phyloP scores from a whole-genome alignment of 2,113 vertebrate genomes.

The Ptilonorhynchus violaceus region DNA sequence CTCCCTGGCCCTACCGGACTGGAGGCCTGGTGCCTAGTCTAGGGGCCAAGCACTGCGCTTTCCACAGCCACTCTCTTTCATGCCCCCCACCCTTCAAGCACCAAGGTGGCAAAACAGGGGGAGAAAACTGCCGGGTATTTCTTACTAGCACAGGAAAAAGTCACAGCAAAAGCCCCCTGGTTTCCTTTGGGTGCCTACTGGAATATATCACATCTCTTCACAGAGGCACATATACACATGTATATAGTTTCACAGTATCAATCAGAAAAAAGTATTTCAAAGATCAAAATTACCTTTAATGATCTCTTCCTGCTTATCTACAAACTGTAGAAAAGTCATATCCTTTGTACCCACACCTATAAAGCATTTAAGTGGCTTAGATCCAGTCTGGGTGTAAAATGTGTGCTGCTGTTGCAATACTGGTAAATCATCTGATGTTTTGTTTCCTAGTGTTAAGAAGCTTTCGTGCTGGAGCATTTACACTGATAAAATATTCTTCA shows the following conservation, averaged over 20 bases:
- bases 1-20: neutral
- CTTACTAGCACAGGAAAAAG: neutral
- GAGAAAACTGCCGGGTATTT: neutral
- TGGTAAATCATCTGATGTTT: neutral
- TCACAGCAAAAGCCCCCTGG: neutral
- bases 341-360: accelerated
- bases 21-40: neutral
- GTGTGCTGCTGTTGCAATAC: neutral
- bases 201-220: neutral
- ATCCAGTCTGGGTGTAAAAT: neutral
- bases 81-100: neutral
- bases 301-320: neutral
- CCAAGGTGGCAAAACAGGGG: neutral
- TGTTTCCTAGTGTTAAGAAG: neutral
- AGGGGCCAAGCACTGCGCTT: neutral
- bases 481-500: neutral
- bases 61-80: neutral
- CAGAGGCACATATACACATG: accelerated
- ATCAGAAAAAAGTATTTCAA: neutral
- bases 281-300: neutral
- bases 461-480: neutral
- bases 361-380: neutral
- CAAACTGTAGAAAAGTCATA: neutral
- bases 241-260: neutral
- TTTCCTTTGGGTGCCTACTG: neutral